A percentile compares a stretch with the other conserved stretches of the same genome.
phyloP scores from a whole-genome alignment of 2,888 invertebrate genomes.

The Napeogenes sylphis region DNA sequence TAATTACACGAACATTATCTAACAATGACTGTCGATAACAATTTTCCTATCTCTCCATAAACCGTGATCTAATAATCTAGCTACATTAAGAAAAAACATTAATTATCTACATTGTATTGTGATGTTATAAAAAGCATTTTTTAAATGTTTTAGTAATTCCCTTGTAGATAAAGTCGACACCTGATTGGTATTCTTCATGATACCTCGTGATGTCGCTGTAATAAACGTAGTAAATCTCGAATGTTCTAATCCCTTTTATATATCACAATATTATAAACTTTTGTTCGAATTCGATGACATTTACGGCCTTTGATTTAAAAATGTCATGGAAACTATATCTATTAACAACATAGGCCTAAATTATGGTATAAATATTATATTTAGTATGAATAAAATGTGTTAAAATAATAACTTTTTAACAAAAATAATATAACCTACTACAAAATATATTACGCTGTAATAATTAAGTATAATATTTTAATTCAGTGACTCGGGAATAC shows the following conservation, averaged over 20 bases:
- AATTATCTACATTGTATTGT: slow-evolving; percentile 47
- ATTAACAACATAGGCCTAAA: slow-evolving; percentile 30
- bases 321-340: slow-evolving; percentile 29
- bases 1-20: slow-evolving; percentile 62
- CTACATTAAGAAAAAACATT: slow-evolving; percentile 52
- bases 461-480: not conserved
- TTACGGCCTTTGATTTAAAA: slow-evolving; percentile 26
- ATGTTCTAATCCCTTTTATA: slow-evolving; percentile 34
- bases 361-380: slow-evolving; percentile 27
- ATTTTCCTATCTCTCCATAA: slow-evolving; percentile 60
- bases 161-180: slow-evolving; percentile 61
- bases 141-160: slow-evolving; percentile 60
- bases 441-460: slow-evolving; percentile 22
- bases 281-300: slow-evolving; percentile 36
- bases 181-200: too few species aligned
- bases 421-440: slow-evolving; percentile 22
- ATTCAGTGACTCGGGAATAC: slow-evolving; percentile 2
- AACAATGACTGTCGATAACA: slow-evolving; percentile 68
- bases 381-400: slow-evolving; percentile 25
- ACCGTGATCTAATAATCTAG: slow-evolving; percentile 59
- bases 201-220: too few species aligned
- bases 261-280: slow-evolving; percentile 34
- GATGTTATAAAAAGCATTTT: slow-evolving; percentile 64
- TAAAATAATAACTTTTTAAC: slow-evolving; percentile 27
- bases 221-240: slow-evolving; percentile 36